Evolutionary conservation across 1,140 invertebrate species (phyloP).

Genomic region (Hylaeus anthracinus): DNA sequence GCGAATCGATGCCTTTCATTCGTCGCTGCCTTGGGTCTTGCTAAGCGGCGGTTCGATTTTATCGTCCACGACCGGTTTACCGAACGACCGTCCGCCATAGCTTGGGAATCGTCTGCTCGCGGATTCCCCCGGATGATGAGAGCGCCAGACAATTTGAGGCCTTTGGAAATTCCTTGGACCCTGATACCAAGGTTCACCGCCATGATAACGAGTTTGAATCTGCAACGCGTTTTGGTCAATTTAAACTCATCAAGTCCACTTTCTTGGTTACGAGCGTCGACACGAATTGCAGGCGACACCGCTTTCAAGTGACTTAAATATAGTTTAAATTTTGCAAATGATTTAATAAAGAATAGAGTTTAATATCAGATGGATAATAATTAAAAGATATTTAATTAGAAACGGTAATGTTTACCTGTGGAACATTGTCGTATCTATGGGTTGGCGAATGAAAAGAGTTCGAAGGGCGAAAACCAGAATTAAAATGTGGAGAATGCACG

Average conservation of each 20-base stretch:
- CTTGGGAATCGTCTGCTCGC: conserved; percentile 2
- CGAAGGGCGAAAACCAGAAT: conserved; percentile 1
- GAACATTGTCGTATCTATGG: conserved; percentile 40
- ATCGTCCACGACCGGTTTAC: conserved; percentile 56
- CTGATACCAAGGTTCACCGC: conserved; percentile 38
- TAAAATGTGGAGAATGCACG: neutral
- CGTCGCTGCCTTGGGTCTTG: conserved; percentile 41
- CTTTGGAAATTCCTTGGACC: conserved; percentile 26
- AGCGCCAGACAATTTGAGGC: conserved; percentile 4
- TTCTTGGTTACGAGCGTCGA: too few species aligned
- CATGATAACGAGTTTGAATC: conserved; percentile 47
- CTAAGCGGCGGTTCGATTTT: conserved; percentile 68
- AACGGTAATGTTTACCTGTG: conserved; percentile 55
- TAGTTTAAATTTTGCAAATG: too few species aligned
- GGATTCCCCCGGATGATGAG: neutral
- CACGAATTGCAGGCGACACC: too few species aligned
- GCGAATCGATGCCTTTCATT: conserved; percentile 6
- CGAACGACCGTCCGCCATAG: neutral
- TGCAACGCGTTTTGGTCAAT: neutral
- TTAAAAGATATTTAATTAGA: neutral
- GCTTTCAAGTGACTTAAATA: too few species aligned
- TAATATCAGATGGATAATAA: too few species aligned
- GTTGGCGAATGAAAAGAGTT: neutral
- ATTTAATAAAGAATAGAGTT: too few species aligned
- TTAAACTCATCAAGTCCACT: neutral